Conservation (phyloP, 2,888 invertebrate species). For the Agonopterix heracliana region DNA sequence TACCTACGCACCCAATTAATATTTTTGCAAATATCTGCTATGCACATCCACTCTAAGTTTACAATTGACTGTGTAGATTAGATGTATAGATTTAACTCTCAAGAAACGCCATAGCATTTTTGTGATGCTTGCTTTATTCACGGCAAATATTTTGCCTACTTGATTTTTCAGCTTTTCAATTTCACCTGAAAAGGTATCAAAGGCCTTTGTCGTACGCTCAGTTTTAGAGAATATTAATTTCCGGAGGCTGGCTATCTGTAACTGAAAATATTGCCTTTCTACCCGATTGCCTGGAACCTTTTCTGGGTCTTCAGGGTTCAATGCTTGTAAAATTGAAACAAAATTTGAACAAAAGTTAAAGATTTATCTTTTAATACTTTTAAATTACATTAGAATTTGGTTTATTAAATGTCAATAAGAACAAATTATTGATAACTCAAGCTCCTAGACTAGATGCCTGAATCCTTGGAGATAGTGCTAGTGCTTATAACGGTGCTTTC, state of each 20-base stretch:
- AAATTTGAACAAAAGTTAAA: no score
- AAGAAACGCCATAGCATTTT: background rate
- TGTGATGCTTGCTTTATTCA: background rate
- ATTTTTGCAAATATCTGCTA: background rate
- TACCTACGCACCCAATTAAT: no score
- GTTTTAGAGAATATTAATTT: slow-evolving; percentile 35
- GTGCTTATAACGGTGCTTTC: no score
- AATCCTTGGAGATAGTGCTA: no score
- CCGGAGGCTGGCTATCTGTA: slow-evolving; percentile 19
- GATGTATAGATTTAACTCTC: background rate
- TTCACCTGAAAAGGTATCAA: background rate
- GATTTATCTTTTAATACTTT: no score
- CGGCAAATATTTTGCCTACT: background rate
- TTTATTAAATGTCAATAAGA: no score
- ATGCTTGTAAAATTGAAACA: no score
- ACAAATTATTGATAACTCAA: no score
- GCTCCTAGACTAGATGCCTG: no score
- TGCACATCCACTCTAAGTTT: background rate
- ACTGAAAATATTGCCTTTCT: slow-evolving; percentile 15
- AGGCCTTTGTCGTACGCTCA: slow-evolving; percentile 10
- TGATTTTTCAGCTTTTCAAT: slow-evolving; percentile 4
- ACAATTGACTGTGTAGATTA: background rate
- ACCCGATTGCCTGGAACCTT: slow-evolving; percentile 4
- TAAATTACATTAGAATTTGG: no score
- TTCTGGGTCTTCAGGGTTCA: no score